These are phyloP conservation scores for Ganaspis sp. DNA, from an alignment of 1,140 invertebrate genomes.

Conservation along the genomic window DNA sequence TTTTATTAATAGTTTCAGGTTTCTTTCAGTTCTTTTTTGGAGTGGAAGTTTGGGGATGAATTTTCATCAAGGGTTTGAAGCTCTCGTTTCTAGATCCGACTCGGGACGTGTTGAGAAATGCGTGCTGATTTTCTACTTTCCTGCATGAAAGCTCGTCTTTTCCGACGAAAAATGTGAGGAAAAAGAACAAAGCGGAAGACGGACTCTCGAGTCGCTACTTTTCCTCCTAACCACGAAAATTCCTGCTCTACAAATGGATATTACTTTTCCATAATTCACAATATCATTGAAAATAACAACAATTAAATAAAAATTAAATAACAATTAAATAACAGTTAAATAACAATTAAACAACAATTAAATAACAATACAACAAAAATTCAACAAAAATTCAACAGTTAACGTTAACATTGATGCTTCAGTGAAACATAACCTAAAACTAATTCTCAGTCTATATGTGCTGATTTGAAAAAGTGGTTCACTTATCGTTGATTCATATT, in stretches of 20 bases:
- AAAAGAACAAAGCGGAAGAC: neutral
- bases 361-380: too few relatives aligned
- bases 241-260: neutral
- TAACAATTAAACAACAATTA: too few relatives aligned
- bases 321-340: too few relatives aligned
- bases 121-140: constrained; percentile 16
- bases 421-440: too few relatives aligned
- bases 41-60: neutral
- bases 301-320: too few relatives aligned
- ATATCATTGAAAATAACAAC: too few relatives aligned
- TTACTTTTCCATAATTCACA: neutral
- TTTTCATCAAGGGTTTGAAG: neutral
- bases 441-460: too few relatives aligned
- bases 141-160: constrained; percentile 33
- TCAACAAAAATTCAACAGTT: too few relatives aligned
- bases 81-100: neutral
- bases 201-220: neutral
- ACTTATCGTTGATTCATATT: too few relatives aligned
- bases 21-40: neutral
- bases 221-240: neutral
- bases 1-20: neutral
- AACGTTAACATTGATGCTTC: too few relatives aligned
- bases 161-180: constrained; percentile 2
- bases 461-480: too few relatives aligned
- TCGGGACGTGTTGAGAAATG: constrained; percentile 38